Evolutionary conservation across 1,140 invertebrate species (phyloP).

Genomic region (Cotesia chilonis): DNA sequence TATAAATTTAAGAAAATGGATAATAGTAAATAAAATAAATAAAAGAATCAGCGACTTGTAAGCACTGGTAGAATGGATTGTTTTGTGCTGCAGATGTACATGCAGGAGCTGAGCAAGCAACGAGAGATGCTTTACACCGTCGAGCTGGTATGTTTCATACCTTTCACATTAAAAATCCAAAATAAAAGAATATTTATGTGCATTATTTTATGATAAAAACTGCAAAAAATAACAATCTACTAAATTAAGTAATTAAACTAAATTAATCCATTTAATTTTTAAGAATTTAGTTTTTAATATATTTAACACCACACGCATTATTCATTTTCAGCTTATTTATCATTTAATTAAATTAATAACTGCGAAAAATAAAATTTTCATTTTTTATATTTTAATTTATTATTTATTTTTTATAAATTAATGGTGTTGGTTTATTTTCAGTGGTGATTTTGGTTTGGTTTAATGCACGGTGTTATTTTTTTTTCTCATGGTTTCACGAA

Average conservation of each 20-base stretch:
- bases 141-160: slow-evolving; percentile 79
- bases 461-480: slow-evolving; percentile 28
- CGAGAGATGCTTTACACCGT: slow-evolving; percentile 85
- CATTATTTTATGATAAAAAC: neutral
- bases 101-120: slow-evolving; percentile 88
- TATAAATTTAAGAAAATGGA: neutral
- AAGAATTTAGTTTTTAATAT: too few species aligned
- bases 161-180: slow-evolving; percentile 44
- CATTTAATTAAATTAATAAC: too few species aligned
- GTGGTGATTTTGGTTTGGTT: neutral
- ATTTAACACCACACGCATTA: too few species aligned
- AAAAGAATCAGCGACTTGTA: slow-evolving; percentile 53
- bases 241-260: too few species aligned
- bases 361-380: neutral
- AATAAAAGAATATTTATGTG: slow-evolving; percentile 21
- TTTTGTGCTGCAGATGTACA: slow-evolving; percentile 77
- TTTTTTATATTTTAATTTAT: neutral
- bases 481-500: slow-evolving; percentile 10
- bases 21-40: slow-evolving; percentile 21
- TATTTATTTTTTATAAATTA: neutral
- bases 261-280: too few species aligned
- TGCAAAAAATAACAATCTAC: too few species aligned
- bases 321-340: too few species aligned
- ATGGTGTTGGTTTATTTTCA: slow-evolving; percentile 11
- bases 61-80: slow-evolving; percentile 66